Base-by-base conservation (phyloP, 2,888 invertebrate genomes). In the Euplagia quadripunctaria region DNA sequence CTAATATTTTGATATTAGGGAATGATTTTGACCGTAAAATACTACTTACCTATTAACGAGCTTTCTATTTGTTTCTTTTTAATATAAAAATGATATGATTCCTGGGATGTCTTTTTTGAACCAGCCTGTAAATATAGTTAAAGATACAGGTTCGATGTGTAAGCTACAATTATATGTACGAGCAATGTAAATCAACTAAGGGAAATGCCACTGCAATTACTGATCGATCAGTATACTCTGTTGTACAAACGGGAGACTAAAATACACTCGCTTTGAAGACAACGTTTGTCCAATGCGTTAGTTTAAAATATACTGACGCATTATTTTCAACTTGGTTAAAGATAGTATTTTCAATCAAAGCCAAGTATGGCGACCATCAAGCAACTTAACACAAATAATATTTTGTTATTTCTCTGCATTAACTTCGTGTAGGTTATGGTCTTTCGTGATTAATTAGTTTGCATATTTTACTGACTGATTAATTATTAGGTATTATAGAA, bases 141-240 rank as follows among this genome's bases (percentile, higher is more conserved):
- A 82, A 82, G 80, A 71, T 77, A 78, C 71, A 71, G 72, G 82
- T 68, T 70, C 72, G 61, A 68, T 67, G 68, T 75, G 78, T 76
- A 80, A 81, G 82, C 80, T 85, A 82, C 88, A 88, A 90, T 91
- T 91, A 90, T 81, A 31, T 31, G 31, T 1, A 77, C 78, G 73
- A 73, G 64, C 76, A 77, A 76, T 78, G 85, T 88, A 88, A 89
- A 90, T 89, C 88, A 88, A 88, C 83, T 74, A 86, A 82, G 88
- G 89, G 86, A 88, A 92, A 91, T 89, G 83, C 88, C 87, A 87
- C 80, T 77, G 85, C 87, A 86, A 91, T 91, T 91, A 89, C 81
- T 83, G 81, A 88, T 90, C 89, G 89, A 90, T 86, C 85, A 81
- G 78, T 79, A 83, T 75, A 82, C 79, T 82, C 79, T 74, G 68